Evolutionary conservation across 1,140 invertebrate genomes (phyloP).

Genomic region (Melitaea cinxia): DNA sequence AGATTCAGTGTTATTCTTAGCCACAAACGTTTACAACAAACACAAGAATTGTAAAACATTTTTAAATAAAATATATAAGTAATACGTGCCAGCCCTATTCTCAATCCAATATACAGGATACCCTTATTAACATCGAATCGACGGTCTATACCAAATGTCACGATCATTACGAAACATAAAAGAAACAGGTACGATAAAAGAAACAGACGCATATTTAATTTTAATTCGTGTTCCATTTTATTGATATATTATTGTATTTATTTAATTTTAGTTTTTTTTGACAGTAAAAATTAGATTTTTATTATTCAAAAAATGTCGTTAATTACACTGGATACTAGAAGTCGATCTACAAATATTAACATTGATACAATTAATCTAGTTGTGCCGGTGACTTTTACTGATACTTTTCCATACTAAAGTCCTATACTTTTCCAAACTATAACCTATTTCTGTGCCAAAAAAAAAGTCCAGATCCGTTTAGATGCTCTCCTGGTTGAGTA

Average conservation of each 20-base stretch:
- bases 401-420: too few species aligned
- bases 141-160: constrained; percentile 14
- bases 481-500: too few species aligned
- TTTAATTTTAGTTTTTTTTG: neutral
- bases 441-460: too few species aligned
- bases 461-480: too few species aligned
- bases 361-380: too few species aligned
- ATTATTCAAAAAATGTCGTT: neutral
- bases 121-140: constrained; percentile 14
- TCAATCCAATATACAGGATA: constrained; percentile 22
- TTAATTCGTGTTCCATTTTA: constrained; percentile 7
- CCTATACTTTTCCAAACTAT: too few species aligned
- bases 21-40: neutral
- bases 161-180: constrained; percentile 10
- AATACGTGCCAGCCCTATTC: constrained; percentile 6
- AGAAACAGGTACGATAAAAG: constrained; percentile 8
- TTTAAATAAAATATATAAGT: too few species aligned
- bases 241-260: neutral
- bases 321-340: neutral
- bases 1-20: neutral
- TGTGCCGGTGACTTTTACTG: too few species aligned
- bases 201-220: neutral
- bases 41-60: too few species aligned
- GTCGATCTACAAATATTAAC: neutral
- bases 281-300: constrained; percentile 1